Conservation (phyloP, 2,113 vertebrate genomes). For the Orthonyx spaldingii region DNA sequence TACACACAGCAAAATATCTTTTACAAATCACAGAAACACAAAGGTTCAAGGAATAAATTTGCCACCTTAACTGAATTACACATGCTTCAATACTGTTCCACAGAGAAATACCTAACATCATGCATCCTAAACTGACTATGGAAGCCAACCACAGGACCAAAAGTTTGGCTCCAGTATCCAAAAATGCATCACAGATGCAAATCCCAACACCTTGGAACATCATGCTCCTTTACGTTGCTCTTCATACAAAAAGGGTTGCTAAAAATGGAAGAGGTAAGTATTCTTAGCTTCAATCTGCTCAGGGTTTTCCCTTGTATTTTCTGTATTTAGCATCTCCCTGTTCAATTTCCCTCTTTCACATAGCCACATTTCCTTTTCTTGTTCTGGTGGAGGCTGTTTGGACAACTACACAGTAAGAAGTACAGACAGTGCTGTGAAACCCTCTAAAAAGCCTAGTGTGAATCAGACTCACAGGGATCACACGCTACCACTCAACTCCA, state of each 20-base stretch:
- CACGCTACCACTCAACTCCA: neutral
- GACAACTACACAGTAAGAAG: neutral
- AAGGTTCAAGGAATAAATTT: neutral
- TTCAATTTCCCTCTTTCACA: neutral
- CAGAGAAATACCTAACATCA: neutral
- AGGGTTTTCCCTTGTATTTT: neutral
- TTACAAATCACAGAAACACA: neutral
- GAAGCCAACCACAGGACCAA: neutral
- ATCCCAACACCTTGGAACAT: neutral
- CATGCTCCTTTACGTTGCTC: rapidly evolving
- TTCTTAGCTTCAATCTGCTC: neutral
- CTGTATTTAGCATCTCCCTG: neutral
- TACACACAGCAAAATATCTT: neutral
- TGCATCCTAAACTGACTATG: neutral
- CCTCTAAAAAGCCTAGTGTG: neutral
- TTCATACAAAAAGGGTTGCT: neutral
- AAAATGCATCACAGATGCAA: rapidly evolving
- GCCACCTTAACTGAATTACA: neutral
- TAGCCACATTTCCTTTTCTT: neutral
- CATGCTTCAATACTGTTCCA: neutral
- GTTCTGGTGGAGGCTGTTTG: neutral
- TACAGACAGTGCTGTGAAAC: neutral
- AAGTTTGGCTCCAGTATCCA: neutral
- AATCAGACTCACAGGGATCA: neutral
- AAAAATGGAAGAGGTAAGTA: neutral